Conservation (phyloP, 2,113 vertebrate genomes). For the Scytalopus superciliaris region DNA sequence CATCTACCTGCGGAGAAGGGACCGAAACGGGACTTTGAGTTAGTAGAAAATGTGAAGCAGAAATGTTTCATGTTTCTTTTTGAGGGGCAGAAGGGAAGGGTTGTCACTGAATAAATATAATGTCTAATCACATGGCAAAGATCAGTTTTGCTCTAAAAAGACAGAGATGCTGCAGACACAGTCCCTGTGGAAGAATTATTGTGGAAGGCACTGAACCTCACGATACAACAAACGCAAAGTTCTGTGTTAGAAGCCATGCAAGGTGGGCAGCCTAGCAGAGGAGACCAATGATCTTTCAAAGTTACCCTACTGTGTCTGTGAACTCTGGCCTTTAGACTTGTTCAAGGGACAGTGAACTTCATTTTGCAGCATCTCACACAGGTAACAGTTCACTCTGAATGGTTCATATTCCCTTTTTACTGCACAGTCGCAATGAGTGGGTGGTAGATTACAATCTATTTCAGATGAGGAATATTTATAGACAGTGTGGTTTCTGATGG, state of each 20-base stretch:
- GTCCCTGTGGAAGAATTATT: not conserved
- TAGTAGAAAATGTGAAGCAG: not conserved
- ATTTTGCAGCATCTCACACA: not conserved
- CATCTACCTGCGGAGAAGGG: not conserved
- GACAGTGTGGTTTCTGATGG: not conserved
- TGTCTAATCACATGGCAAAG: not conserved
- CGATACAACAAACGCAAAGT: not conserved
- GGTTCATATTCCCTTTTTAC: not conserved
- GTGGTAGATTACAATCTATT: not conserved
- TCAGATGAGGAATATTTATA: not conserved
- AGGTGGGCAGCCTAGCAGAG: not conserved
- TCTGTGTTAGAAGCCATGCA: not conserved
- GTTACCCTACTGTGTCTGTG: fast-evolving
- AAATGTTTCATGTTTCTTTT: not conserved
- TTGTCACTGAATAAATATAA: not conserved
- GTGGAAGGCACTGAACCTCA: not conserved
- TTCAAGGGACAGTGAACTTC: not conserved
- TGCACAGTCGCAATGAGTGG: not conserved
- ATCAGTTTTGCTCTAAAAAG: not conserved
- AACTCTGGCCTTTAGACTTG: not conserved
- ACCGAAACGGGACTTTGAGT: not conserved
- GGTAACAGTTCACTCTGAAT: not conserved
- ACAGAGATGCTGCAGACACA: not conserved
- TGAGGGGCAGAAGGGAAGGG: not conserved
- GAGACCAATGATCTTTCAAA: not conserved